Base-by-base conservation (phyloP, 2,113 vertebrate species). In the Ophiodon elongatus region DNA sequence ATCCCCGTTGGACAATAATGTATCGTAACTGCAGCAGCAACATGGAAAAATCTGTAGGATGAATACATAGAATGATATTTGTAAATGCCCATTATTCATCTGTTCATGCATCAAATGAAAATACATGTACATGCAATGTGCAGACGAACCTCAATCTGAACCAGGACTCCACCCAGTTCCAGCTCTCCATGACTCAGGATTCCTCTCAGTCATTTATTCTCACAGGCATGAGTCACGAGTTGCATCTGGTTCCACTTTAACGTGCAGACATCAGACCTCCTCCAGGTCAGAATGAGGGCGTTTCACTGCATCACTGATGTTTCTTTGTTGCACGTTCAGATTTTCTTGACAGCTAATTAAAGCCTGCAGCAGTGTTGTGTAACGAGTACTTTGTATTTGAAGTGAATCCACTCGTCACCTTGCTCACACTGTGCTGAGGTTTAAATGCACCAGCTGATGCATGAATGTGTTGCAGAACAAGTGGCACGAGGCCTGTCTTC, bases 171-270 rank as follows among this genome's bases (percentile, higher is more conserved):
- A 67, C 59, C 70, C 15, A 43, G 27, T 67, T 67, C 45, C 60
- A 64, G 15, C 73, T 21, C 73, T 15, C n/a, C 27, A 2, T 57
- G 37, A 79, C 66, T 75, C 70, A 66, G 8, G 29, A 47, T 43
- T 14, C 19, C 29, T 47, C 17, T 7, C 4, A 13, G 43, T n/a
- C 33, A 3, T 11, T 56, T 43, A 37, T 56, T 31, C 76, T 50
- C 71, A 31, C 35, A 31, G 15, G 50, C 4, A n/a, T 15, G 8
- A 23, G 62, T 62, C 41, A 9, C 9, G 37, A 39, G 37, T n/a
- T n/a, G n/a, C n/a, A n/a, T n/a, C n/a, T n/a, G n/a, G n/a, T n/a
- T n/a, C n/a, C n/a, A n/a, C n/a, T n/a, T n/a, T n/a, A n/a, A n/a
- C n/a, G n/a, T n/a, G n/a, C n/a, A n/a, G n/a, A n/a, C n/a, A n/a